phyloP scores from a whole-genome alignment of 2,888 invertebrate genomes.

The Podabrus alpinus region DNA sequence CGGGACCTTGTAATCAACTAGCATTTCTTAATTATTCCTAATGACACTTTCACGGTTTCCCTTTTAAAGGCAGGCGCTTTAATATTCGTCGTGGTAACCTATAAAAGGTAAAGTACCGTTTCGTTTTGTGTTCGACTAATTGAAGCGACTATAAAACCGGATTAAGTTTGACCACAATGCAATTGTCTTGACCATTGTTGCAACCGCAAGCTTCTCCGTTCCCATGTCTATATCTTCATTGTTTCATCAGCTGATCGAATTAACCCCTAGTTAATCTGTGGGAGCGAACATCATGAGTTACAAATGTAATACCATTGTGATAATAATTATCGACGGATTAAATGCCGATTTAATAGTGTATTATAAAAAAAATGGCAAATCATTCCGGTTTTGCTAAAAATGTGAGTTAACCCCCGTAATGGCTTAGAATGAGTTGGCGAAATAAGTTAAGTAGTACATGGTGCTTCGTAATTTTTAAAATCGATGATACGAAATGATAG shows the following conservation, averaged over 20 bases:
- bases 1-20: neutral
- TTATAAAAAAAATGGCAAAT: neutral
- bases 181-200: slow-evolving; percentile 35
- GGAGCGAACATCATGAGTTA: slow-evolving; percentile 19
- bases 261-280: slow-evolving; percentile 20
- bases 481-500: slow-evolving; percentile 25
- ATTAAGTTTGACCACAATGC: slow-evolving; percentile 39
- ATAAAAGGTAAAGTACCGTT: slow-evolving; percentile 30
- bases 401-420: neutral
- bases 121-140: slow-evolving; percentile 30
- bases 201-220: slow-evolving; percentile 36
- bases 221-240: slow-evolving; percentile 36
- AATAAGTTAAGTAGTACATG: neutral
- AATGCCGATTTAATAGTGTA: neutral
- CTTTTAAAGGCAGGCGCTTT: slow-evolving; percentile 9
- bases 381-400: neutral
- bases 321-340: neutral
- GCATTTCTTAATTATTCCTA: slow-evolving; percentile 1
- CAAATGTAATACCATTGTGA: neutral
- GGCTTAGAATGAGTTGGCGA: neutral
- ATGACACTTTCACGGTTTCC: slow-evolving; percentile 10
- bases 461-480: neutral
- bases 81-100: slow-evolving; percentile 27
- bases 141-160: slow-evolving; percentile 36
- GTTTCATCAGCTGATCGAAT: slow-evolving; percentile 37